phyloP scores from a whole-genome alignment of 2,888 invertebrate species.

The Eulithis prunata region DNA sequence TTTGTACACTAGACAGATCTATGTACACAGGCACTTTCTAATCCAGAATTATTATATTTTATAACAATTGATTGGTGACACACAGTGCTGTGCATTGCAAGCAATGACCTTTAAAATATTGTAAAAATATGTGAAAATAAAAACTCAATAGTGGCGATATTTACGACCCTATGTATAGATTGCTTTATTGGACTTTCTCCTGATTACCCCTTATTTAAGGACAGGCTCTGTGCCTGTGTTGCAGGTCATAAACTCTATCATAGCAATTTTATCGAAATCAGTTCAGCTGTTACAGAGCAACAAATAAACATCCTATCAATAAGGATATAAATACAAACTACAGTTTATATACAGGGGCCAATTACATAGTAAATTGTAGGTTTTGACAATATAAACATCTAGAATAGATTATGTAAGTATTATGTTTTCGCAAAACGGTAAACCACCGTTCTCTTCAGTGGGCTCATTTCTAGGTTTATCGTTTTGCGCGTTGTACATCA shows the following conservation, averaged over 20 bases:
- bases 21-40: slow-evolving; percentile 37
- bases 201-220: no score
- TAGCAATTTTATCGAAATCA: slow-evolving; percentile 1
- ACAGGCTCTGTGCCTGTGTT: no score
- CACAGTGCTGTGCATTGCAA: slow-evolving; percentile 19
- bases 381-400: not conserved
- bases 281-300: not conserved
- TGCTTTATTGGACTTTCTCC: no score
- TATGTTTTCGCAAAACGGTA: no score
- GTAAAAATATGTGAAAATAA: no score
- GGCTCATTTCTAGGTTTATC: no score
- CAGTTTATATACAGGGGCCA: slow-evolving; percentile 1
- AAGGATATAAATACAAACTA: not conserved
- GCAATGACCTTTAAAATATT: not conserved
- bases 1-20: slow-evolving; percentile 31
- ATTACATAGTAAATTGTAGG: slow-evolving; percentile 1
- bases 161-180: no score
- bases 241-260: no score
- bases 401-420: no score
- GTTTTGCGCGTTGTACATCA: not conserved
- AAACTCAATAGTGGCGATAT: no score
- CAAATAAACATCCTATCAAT: slow-evolving; percentile 1
- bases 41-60: slow-evolving; percentile 32
- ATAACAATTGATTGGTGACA: slow-evolving; percentile 31
- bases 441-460: no score